These are phyloP conservation scores for Ibidorhyncha struthersii DNA, from an alignment of 2,113 vertebrate genomes.

Conservation along the genomic window DNA sequence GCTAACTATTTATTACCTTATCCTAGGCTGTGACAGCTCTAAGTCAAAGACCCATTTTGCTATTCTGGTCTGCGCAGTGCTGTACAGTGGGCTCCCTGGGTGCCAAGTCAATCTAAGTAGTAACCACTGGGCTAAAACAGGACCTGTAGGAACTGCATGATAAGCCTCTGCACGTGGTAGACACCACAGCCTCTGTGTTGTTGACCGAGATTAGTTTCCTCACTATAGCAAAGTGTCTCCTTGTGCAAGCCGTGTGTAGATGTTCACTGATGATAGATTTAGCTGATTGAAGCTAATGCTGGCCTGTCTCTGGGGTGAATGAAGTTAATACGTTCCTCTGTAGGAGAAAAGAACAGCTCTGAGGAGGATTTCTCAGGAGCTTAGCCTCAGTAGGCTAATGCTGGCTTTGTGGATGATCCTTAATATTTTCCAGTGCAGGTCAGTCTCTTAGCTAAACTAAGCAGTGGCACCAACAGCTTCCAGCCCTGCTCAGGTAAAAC, in stretches of 20 bases:
- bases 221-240: background rate
- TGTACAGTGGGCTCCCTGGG: background rate
- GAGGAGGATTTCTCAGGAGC: background rate
- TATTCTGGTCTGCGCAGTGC: background rate
- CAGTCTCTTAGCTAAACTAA: background rate
- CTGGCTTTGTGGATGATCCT: background rate
- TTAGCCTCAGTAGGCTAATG: background rate
- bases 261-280: background rate
- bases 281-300: background rate
- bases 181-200: background rate
- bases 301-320: background rate
- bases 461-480: background rate
- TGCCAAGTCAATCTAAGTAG: background rate
- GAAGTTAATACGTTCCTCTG: background rate
- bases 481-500: background rate
- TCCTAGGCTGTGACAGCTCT: background rate
- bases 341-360: background rate
- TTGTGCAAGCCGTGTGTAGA: background rate
- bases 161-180: background rate
- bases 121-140: background rate
- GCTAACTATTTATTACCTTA: background rate
- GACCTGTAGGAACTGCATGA: rapidly evolving
- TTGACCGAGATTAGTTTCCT: background rate
- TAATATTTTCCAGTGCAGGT: background rate
- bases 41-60: background rate